Conservation (phyloP, 2,113 vertebrate genomes). For the Merops nubicus region DNA sequence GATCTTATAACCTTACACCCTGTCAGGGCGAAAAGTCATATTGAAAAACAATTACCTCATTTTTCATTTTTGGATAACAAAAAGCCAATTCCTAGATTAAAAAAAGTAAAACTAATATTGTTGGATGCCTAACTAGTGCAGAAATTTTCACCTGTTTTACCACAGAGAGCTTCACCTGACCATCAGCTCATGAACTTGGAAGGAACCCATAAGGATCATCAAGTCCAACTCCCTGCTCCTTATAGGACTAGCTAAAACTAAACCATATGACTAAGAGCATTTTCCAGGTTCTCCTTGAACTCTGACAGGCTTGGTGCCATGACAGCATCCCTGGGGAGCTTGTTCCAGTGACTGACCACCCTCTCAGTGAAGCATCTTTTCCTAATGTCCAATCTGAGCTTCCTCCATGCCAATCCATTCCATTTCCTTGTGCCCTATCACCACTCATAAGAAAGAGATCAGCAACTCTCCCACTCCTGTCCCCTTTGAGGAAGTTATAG, state of each 20-base stretch:
- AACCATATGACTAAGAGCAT: neutral
- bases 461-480: neutral
- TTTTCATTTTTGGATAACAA: neutral
- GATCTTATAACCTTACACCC: neutral
- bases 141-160: neutral
- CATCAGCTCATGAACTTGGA: neutral
- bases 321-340: neutral
- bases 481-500: fast-evolving
- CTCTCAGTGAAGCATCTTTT: neutral
- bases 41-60: neutral
- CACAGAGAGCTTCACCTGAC: neutral
- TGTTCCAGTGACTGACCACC: neutral
- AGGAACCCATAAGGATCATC: neutral
- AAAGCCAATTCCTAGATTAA: neutral
- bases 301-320: neutral
- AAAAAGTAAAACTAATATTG: neutral
- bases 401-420: neutral
- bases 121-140: neutral
- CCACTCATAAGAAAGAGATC: neutral
- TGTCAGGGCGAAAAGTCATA: neutral
- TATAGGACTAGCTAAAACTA: neutral
- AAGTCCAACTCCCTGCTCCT: neutral
- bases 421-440: fast-evolving
- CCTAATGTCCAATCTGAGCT: neutral
- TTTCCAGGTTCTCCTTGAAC: neutral